These are phyloP conservation scores for Metopia argyrocephala DNA, from an alignment of 2,888 invertebrate genomes.

Conservation along the genomic window DNA sequence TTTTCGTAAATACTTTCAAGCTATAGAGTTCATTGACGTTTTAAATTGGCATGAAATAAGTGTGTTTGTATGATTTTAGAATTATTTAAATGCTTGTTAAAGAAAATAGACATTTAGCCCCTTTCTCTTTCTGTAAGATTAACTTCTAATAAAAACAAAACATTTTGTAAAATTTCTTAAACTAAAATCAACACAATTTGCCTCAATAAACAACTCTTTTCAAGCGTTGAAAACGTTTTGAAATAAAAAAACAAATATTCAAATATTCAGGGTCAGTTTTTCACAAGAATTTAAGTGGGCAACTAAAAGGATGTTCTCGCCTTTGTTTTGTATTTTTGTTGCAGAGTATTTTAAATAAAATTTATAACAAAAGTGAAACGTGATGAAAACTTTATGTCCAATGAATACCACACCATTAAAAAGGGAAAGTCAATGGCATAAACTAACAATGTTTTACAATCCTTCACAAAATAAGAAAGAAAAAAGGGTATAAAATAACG, in stretches of 20 bases:
- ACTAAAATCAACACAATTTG: background rate
- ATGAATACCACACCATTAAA: background rate
- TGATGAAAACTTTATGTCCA: slow-evolving; percentile 31
- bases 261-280: slow-evolving; percentile 48
- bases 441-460: too few relatives aligned
- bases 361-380: slow-evolving; percentile 10
- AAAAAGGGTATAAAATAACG: too few relatives aligned
- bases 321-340: background rate
- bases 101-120: background rate
- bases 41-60: too few relatives aligned
- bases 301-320: slow-evolving; percentile 2
- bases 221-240: background rate
- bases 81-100: background rate
- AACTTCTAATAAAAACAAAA: background rate
- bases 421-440: too few relatives aligned
- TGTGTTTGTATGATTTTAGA: too few relatives aligned
- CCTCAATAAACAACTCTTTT: background rate
- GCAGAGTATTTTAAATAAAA: background rate
- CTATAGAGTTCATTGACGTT: too few relatives aligned
- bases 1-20: too few relatives aligned
- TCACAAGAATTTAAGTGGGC: background rate
- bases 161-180: background rate
- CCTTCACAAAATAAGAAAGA: background rate
- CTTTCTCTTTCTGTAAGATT: background rate
- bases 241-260: slow-evolving; percentile 21